Conservation (phyloP, 2,888 invertebrate genomes). For the Plagodis pulveraria region DNA sequence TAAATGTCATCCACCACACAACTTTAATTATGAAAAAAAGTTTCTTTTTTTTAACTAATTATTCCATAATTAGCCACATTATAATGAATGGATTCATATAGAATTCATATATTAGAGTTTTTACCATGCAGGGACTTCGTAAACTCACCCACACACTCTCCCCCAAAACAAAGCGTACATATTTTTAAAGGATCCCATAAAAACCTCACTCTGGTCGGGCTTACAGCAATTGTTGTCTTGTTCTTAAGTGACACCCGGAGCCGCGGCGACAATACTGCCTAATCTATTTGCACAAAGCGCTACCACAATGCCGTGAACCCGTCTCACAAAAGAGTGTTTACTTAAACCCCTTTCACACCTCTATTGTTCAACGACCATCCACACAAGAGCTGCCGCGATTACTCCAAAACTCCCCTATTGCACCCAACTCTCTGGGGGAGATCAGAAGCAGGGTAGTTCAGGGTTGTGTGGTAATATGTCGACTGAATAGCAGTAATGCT, state of each 20-base stretch:
- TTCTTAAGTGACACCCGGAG: slow-evolving; percentile 49
- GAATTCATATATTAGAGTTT: neutral
- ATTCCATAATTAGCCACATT: too few relatives aligned
- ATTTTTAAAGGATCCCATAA: slow-evolving; percentile 36
- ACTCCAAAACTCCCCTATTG: slow-evolving; percentile 40
- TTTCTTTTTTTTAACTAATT: too few relatives aligned
- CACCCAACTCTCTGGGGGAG: slow-evolving; percentile 27
- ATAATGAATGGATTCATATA: neutral
- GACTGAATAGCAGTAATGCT: slow-evolving; percentile 67
- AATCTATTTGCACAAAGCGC: slow-evolving; percentile 80
- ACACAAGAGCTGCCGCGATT: slow-evolving; percentile 46
- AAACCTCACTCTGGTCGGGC: slow-evolving; percentile 36
- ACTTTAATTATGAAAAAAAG: too few relatives aligned
- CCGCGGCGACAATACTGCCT: slow-evolving; percentile 67
- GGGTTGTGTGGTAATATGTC: slow-evolving; percentile 44
- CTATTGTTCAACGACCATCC: slow-evolving; percentile 68
- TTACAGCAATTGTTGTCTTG: slow-evolving; percentile 43
- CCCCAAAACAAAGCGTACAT: slow-evolving; percentile 28
- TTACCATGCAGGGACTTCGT: neutral
- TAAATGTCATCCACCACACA: too few relatives aligned
- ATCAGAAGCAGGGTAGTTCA: slow-evolving; percentile 45
- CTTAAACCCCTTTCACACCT: slow-evolving; percentile 83
- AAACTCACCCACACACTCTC: slow-evolving; percentile 16
- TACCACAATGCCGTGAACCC: slow-evolving; percentile 68
- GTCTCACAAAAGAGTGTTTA: slow-evolving; percentile 81